Conservation (phyloP, 1,140 invertebrate species). For the Notospermus geniculatus region DNA sequence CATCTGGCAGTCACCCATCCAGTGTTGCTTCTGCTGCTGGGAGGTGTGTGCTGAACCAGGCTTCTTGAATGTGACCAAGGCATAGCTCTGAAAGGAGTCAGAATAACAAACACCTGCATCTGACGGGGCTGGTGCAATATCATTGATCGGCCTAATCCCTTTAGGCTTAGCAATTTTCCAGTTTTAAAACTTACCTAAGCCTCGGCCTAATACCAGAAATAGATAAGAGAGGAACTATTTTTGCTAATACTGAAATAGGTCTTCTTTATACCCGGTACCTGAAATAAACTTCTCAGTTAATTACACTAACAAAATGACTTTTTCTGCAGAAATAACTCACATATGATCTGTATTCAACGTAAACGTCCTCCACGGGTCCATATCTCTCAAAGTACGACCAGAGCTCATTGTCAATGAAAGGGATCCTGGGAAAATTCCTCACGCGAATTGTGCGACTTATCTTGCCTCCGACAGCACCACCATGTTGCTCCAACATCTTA, state of each 20-base stretch:
- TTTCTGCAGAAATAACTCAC: not conserved
- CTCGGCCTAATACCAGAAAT: no score
- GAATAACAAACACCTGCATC: no score
- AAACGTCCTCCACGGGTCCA: not conserved
- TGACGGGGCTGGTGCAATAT: no score
- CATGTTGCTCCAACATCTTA: not conserved
- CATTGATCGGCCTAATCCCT: not conserved
- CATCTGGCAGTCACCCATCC: not conserved
- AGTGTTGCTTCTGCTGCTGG: conserved; percentile 7
- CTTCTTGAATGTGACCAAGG: not conserved
- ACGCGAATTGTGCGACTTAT: not conserved
- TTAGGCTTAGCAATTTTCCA: not conserved
- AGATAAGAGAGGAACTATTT: no score
- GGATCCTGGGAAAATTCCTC: not conserved
- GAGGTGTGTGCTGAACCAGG: not conserved
- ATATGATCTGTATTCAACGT: conserved; percentile 3
- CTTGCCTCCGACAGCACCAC: not conserved
- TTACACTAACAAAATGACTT: not conserved
- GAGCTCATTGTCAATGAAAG: not conserved
- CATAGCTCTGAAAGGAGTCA: conserved; percentile 2
- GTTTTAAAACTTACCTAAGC: not conserved
- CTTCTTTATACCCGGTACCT: not conserved
- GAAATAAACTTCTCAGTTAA: not conserved
- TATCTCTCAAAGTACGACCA: conserved; percentile 1
- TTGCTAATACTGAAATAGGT: not conserved